These are phyloP conservation scores for Micropoecilia bifurca DNA, from an alignment of 2,797 vertebrate species.

Conservation along the genomic window DNA sequence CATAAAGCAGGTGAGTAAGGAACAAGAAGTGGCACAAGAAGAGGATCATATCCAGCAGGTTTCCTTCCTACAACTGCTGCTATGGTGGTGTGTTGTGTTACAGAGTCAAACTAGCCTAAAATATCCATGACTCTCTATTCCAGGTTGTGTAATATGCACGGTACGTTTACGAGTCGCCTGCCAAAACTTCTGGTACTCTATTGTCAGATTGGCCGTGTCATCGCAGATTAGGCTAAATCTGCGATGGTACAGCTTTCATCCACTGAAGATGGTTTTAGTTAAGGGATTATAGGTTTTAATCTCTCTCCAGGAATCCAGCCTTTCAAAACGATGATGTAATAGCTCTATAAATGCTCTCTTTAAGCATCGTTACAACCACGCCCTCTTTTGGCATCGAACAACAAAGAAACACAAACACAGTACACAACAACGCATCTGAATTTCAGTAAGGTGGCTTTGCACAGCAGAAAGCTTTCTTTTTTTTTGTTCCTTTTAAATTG, in stretches of 20 bases:
- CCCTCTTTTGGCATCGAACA: conserved; percentile 81
- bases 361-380: conserved; percentile 62
- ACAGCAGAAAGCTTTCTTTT: conserved; percentile 67
- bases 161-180: conserved; percentile 33
- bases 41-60: conserved; percentile 51
- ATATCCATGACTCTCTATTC: conserved; percentile 38
- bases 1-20: conserved; percentile 50
- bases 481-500: conserved; percentile 51
- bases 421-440: conserved; percentile 64
- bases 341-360: conserved; percentile 62
- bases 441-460: conserved; percentile 63
- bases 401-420: conserved; percentile 72
- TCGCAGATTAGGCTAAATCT: conserved; percentile 68
- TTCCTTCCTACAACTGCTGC: conserved; percentile 44
- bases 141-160: conserved; percentile 24
- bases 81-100: conserved; percentile 54
- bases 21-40: conserved; percentile 49
- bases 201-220: conserved; percentile 62
- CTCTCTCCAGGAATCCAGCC: conserved; percentile 65
- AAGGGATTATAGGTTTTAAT: conserved; percentile 68
- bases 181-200: conserved; percentile 58
- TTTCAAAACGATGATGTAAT: conserved; percentile 66
- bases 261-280: conserved; percentile 70
- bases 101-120: conserved; percentile 38
- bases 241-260: conserved; percentile 67